A percentile compares a stretch with the other conserved stretches of the same genome.
Conservation (phyloP, 37 sponge, comb jelly and placozoan genomes). For the Spongia lamella region DNA sequence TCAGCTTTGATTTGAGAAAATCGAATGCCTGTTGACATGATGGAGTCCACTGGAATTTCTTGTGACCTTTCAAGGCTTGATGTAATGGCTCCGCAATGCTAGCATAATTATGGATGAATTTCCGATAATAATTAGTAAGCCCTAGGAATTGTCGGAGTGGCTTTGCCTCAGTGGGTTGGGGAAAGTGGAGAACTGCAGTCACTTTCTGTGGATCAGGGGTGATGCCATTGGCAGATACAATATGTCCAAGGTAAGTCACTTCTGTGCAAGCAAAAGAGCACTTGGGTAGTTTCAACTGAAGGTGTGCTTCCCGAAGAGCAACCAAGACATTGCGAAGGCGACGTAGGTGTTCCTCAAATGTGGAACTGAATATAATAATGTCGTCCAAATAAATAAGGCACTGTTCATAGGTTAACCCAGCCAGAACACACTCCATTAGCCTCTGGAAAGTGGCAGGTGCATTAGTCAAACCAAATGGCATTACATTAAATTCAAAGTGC, state of each 20-base stretch:
- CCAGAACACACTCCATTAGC: conserved; percentile 36
- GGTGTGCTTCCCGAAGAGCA: conserved; percentile 5
- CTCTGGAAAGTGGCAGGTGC: conserved; percentile 58
- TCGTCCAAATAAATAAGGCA: conserved; percentile 56
- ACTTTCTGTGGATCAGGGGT: conserved; percentile 13
- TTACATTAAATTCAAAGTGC: conserved; percentile 53
- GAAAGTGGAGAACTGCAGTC: conserved; percentile 19
- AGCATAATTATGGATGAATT: conserved; percentile 25
- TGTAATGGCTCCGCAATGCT: conserved; percentile 33
- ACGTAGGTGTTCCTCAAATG: conserved; percentile 22
- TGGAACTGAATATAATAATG: conserved; percentile 35
- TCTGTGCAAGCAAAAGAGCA: conserved; percentile 3
- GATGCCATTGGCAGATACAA: conserved; percentile 21
- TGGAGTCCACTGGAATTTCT: conserved; percentile 20
- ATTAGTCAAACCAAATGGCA: conserved; percentile 62
- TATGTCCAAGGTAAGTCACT: conserved; percentile 29
- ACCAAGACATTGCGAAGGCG: not conserved
- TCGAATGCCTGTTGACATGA: conserved; percentile 30
- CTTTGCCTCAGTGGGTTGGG: conserved; percentile 20
- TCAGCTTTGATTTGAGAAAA: conserved; percentile 2
- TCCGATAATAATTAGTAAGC: conserved; percentile 34
- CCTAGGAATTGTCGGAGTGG: conserved; percentile 38
- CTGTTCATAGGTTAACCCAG: conserved; percentile 17
- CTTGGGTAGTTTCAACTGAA: conserved; percentile 14
- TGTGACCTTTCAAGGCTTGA: not conserved